Evolutionary conservation across 2,113 vertebrate species (phyloP).

Genomic region (Daphoenositta chrysoptera): DNA sequence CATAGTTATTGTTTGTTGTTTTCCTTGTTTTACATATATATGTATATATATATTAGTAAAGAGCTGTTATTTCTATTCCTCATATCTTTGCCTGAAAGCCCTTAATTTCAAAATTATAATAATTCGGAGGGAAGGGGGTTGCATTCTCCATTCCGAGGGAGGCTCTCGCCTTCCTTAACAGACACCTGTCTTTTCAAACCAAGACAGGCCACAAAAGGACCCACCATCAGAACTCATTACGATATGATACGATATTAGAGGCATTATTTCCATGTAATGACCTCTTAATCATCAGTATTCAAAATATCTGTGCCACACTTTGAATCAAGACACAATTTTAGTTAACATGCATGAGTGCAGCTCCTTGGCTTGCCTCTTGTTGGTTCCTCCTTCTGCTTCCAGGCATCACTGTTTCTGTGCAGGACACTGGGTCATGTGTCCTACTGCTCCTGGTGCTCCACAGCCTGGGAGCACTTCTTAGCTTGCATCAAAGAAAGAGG

Average conservation of each 20-base stretch:
- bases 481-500: neutral
- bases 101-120: too few relatives aligned
- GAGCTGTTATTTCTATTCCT: too few relatives aligned
- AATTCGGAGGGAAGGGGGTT: too few relatives aligned
- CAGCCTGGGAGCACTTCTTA: neutral
- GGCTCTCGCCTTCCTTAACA: too few relatives aligned
- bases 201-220: neutral
- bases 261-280: neutral
- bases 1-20: too few relatives aligned
- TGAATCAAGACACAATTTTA: neutral
- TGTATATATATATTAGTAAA: too few relatives aligned
- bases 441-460: neutral
- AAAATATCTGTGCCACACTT: neutral
- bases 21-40: too few relatives aligned
- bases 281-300: neutral
- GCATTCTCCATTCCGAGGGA: too few relatives aligned
- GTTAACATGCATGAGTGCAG: neutral
- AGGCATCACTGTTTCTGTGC: neutral
- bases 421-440: neutral
- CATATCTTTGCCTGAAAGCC: too few relatives aligned
- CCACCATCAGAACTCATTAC: neutral
- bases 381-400: neutral
- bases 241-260: neutral
- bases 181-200: too few relatives aligned
- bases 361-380: neutral